These are phyloP conservation scores for Metopolophium dirhodum DNA, from an alignment of 1,140 invertebrate genomes.

Conservation along the genomic window DNA sequence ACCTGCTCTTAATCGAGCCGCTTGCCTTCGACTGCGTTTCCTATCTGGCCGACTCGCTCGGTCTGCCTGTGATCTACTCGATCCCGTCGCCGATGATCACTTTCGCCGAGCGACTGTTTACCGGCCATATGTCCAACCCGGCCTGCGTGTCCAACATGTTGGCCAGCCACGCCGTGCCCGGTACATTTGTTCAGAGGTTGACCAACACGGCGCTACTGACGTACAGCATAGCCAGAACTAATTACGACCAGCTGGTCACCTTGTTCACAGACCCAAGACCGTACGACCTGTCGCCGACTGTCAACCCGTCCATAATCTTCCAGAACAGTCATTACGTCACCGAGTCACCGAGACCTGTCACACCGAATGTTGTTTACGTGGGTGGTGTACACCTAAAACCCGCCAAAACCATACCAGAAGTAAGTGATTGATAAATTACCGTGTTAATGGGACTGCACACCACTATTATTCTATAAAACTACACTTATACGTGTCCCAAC, in stretches of 20 bases:
- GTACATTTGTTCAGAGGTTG: background rate
- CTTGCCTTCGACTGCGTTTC: background rate
- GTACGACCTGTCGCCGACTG: too few relatives aligned
- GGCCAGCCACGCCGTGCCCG: background rate
- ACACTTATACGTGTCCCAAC: too few relatives aligned
- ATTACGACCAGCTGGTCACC: too few relatives aligned
- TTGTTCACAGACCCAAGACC: too few relatives aligned
- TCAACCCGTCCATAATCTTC: too few relatives aligned
- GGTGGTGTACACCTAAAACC: constrained; percentile 58
- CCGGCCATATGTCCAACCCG: background rate
- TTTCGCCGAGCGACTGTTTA: background rate
- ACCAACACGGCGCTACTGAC: background rate
- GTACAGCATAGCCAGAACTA: too few relatives aligned
- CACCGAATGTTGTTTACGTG: background rate
- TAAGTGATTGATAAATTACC: too few relatives aligned
- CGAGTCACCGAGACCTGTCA: background rate
- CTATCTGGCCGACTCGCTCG: background rate
- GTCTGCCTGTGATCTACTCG: background rate
- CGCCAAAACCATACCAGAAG: constrained; percentile 26
- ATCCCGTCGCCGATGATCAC: background rate
- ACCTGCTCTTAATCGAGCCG: background rate
- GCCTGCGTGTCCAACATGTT: background rate
- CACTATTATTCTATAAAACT: too few relatives aligned
- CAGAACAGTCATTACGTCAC: too few relatives aligned
- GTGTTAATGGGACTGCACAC: too few relatives aligned